phyloP scores from a whole-genome alignment of 1,140 invertebrate species.

The Xylocopa sonorina region DNA sequence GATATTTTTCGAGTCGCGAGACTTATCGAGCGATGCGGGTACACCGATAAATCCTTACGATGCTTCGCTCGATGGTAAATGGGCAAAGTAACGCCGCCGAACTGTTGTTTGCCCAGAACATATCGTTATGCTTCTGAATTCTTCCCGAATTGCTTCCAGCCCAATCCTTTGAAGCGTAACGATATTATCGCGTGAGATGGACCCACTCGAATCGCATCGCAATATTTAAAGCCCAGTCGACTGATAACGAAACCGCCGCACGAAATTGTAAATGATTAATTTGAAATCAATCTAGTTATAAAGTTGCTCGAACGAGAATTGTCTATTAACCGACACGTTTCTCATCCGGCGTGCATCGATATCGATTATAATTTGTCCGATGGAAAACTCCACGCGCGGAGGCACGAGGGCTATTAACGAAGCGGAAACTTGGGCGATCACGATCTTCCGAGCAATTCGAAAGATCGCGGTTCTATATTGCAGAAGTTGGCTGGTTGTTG shows the following conservation, averaged over 20 bases:
- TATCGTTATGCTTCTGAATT: not conserved
- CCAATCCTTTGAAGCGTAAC: not conserved
- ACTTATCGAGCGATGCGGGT: too few relatives aligned
- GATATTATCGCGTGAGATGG: too few relatives aligned
- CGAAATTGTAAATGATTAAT: not conserved
- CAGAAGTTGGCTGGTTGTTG: slow-evolving; percentile 25
- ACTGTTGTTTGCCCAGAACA: too few relatives aligned
- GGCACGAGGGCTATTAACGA: not conserved
- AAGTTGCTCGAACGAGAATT: not conserved
- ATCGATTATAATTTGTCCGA: not conserved
- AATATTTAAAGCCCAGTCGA: too few relatives aligned
- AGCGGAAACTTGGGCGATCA: slow-evolving; percentile 1
- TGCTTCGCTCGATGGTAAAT: not conserved
- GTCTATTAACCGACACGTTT: not conserved
- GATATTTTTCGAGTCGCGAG: not conserved
- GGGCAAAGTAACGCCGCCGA: too few relatives aligned
- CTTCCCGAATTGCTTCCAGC: not conserved
- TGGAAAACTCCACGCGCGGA: not conserved
- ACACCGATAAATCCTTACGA: not conserved
- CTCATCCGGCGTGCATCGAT: not conserved
- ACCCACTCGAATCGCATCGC: too few relatives aligned
- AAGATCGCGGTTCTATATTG: slow-evolving; percentile 1
- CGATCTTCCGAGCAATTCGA: not conserved
- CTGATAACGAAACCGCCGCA: too few relatives aligned
- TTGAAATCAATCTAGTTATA: not conserved